phyloP scores from a whole-genome alignment of 92 coral and sea anemone genomes.

The Palythoa heliodiscus region DNA sequence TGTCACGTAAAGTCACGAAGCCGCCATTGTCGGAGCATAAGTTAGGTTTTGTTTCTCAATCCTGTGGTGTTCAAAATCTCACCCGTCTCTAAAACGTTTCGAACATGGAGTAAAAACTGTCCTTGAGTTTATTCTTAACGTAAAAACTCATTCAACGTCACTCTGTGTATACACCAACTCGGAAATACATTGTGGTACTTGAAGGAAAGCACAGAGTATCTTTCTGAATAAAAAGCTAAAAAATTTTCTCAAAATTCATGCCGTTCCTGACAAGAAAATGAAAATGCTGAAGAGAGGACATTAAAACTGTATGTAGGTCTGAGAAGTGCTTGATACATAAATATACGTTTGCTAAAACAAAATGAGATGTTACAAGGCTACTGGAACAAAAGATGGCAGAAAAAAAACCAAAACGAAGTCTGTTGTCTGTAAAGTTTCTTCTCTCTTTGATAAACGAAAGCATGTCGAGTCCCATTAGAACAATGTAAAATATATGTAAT shows the following conservation, averaged over 20 bases:
- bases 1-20: too few relatives aligned
- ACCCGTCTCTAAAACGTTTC: slow-evolving; percentile 6
- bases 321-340: neutral
- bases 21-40: neutral
- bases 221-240: slow-evolving; percentile 3
- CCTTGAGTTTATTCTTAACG: neutral
- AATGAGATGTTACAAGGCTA: neutral
- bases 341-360: neutral
- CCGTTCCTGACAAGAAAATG: neutral
- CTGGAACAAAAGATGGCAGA: neutral
- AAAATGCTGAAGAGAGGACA: neutral
- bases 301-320: neutral
- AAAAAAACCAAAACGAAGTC: neutral
- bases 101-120: neutral
- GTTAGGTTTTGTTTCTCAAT: neutral
- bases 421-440: neutral
- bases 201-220: neutral
- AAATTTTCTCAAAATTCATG: neutral
- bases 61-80: neutral
- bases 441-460: neutral
- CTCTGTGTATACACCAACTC: neutral
- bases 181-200: neutral
- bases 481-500: neutral
- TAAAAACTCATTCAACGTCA: neutral
- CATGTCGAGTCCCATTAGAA: neutral